Percentiles rank a stretch among this genome's conserved stretches.
Evolutionary conservation across 2,888 invertebrate genomes (phyloP).

Genomic region (Dynastes maya): DNA sequence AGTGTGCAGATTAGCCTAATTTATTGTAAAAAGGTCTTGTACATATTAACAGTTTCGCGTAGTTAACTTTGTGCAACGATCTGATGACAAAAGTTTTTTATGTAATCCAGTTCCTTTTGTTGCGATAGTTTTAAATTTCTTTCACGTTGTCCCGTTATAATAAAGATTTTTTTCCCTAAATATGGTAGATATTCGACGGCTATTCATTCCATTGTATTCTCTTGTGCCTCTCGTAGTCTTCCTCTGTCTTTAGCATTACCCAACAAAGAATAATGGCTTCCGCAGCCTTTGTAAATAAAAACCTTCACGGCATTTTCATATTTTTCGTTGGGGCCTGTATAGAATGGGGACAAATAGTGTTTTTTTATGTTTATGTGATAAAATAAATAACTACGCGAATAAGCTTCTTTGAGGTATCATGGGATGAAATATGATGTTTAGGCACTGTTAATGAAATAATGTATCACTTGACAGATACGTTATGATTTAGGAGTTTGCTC

Average conservation of each 20-base stretch:
- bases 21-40: conserved; percentile 8
- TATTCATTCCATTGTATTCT: conserved; percentile 24
- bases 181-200: background rate
- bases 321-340: background rate
- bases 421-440: too few species aligned
- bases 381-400: too few species aligned
- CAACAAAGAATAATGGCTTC: conserved; percentile 22
- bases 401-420: too few species aligned
- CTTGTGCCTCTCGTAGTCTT: conserved; percentile 9
- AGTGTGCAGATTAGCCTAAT: conserved; percentile 1
- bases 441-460: too few species aligned
- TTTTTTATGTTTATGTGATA: background rate
- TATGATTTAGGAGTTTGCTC: too few species aligned
- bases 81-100: background rate
- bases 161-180: background rate
- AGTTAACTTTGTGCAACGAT: background rate
- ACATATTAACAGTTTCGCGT: background rate
- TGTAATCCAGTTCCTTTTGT: too few species aligned
- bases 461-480: too few species aligned
- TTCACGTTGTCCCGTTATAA: too few species aligned
- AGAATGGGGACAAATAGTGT: conserved; percentile 2
- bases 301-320: background rate
- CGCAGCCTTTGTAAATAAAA: conserved; percentile 11
- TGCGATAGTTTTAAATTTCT: too few species aligned
- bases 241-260: conserved; percentile 26